Base-by-base conservation (phyloP, 1,140 invertebrate genomes). In the Drosophila melanica region DNA sequence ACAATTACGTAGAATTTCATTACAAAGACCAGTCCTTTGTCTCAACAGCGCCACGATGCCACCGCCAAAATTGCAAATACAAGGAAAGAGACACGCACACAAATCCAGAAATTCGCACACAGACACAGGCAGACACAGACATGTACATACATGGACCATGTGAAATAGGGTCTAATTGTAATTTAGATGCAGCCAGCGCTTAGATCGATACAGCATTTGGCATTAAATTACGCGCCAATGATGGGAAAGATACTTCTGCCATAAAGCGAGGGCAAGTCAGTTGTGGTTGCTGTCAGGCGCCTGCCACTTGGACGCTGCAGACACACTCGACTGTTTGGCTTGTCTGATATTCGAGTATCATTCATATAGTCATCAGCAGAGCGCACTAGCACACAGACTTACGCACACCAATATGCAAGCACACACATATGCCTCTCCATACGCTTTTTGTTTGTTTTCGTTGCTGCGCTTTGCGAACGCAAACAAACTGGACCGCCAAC, bases 1-100 rank as follows among this genome's bases (percentile, higher is more conserved):
- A 79, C 80, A 86, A 87, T 86, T 87, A 86, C 81, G 71, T 75
- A 48, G 70, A 75, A 81, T 81, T 87, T 79, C 72, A 73, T 39
- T 59, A 71, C 60, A 75, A 81, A 60, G 64, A 81, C 39, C 18
- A 41, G 18, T 27, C 33, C 65, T 53, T 65, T 73, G 64, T 60
- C 68, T 48, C 35, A 16, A 23, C 20, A 30, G 60, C 50, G 20
- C 20, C 20, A 23, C 35, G 51, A 20, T 18, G 7, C 11, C 18
- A 44, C 30, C 44, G 39, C 23, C 42, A 37, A 71, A 86, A 71
- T 64, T 70, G 68, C 73, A 70, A 53, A 65, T 51, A 53, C 47
- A 51, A 23, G 14, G 18, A n/a, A 45, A 41, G n/a, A 23, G 7
- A 27, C 27, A 27, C 27, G 1, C 27, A 7, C 3, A 27, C 27